Base-by-base conservation (phyloP, 2,113 vertebrate genomes). In the Heterotilapia buettikoferi region DNA sequence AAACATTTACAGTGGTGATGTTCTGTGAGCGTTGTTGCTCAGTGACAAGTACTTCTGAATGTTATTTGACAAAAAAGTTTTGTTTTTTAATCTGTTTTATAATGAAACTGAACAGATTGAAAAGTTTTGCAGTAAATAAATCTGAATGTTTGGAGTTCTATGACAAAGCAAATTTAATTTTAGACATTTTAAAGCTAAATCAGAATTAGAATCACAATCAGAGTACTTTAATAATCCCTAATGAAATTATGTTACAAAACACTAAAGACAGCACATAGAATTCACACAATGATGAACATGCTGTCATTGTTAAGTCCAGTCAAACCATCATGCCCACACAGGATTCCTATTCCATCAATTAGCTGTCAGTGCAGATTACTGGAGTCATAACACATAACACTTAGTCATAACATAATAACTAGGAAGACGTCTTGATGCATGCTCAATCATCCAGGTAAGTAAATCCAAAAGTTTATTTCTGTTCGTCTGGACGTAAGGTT, bases 211-310 rank as follows among this genome's bases (percentile, higher is more conserved):
- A 71, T 66, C 18, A 38, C 61, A 66, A 0, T 63, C 0, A 11
- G 59, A 66, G n/a, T 66, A 66, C 61, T 66, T 66, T 66, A 66
- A 66, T 66, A 38, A 66, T 66, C 61, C 33, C 19, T 11, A 66
- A 38, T 38, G 10, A 66, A 38, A 66, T 66, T 7, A 38, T 66
- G 61, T n/a, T 66, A 21, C 61, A 66, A 38, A 66, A 66, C 61
- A 66, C 18, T 36, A 38, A 38, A 38, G 61, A 0, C 4, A 8
- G 19, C 6, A 66, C 1, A 66, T 66, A 66, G 19, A 66, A 38
- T 66, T 66, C 33, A 38, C 33, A 66, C 61, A 38, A 13, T 66
- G 10, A 66, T 38, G 33, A 66, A 21, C 6, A 12, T 21, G 10
- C 10, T 38, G 10, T n/a, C 61, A 66, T 66, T 38, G 61, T 66